Evolutionary conservation across 2,113 vertebrate genomes (phyloP), one percentile per base, ranked within the genome.

Genomic region (Hydrolagus affinis): DNA sequence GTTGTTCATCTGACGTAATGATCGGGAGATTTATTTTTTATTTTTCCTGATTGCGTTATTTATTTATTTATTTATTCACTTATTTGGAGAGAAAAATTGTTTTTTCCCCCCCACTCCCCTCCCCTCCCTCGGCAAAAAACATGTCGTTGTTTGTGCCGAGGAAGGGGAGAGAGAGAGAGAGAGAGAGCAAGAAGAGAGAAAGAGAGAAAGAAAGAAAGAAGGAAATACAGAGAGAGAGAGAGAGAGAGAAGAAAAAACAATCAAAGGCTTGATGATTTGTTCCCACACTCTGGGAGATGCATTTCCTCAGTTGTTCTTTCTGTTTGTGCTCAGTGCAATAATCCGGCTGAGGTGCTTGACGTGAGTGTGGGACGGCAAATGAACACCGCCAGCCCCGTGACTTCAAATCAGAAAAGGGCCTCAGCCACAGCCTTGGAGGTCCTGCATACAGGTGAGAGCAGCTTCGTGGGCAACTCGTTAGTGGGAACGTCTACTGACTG

Each of bases 291-390:
- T 83, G 78, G 78, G 32, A 83, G 78, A 83, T 68, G 78, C 59
- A 83, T 83, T 64, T 83, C 78, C 62, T 83, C 78, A 83, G 78
- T 83, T 83, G 60, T 83, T 83, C 78, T 83, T 83, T 83, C 78
- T 83, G 60, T 83, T 83, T 83, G 62, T 83, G 78, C 78, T 83
- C 78, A 83, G 78, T 83, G 78, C 78, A 83, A 83, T 64, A 83
- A 83, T 83, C 78, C 78, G 66, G 60, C 78, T 83, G 78, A 83
- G 78, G 78, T 83, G 62, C 78, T 83, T 66, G 78, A 83, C 78
- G 78, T 83, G 78, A 83, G 78, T 83, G 78, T 83, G 78, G 78
- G 78, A 83, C 78, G 66, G 28, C 78, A 83, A 83, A 83, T 83
- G 60, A 83, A 83, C 78, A 83, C 78, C 32, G 78, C 78, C 78